Percentiles rank a stretch among this genome's conserved stretches.
Evolutionary conservation across 2,113 vertebrate species (phyloP).

Genomic region (Taxidea taxus): DNA sequence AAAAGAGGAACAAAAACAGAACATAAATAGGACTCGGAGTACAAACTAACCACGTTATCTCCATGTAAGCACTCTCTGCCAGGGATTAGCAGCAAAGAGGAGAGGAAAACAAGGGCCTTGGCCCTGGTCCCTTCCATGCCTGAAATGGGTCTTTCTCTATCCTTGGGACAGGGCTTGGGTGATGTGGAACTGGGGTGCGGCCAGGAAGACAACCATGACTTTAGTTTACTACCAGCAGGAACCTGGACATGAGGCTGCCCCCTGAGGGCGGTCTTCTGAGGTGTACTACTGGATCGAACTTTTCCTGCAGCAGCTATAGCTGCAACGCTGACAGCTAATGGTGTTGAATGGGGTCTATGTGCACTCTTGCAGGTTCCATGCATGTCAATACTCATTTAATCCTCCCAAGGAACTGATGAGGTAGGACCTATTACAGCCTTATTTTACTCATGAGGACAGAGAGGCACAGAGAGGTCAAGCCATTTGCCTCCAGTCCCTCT

Average conservation of each 20-base stretch:
- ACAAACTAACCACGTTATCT: neutral
- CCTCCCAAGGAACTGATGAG: neutral
- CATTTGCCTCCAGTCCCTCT: neutral
- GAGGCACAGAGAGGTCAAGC: neutral
- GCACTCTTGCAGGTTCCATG: neutral
- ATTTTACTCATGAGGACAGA: neutral
- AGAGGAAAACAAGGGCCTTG: neutral
- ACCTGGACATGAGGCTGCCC: neutral
- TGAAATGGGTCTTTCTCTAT: neutral
- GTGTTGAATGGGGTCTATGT: neutral
- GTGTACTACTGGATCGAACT: neutral
- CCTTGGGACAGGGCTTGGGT: neutral
- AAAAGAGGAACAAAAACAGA: slow-evolving; percentile 49
- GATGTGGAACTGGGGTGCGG: neutral
- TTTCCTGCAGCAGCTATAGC: neutral
- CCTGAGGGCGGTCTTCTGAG: neutral
- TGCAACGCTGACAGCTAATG: neutral
- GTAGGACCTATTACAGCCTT: neutral
- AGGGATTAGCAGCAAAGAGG: neutral
- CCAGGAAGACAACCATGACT: neutral
- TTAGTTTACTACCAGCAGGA: neutral
- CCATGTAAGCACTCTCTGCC: neutral
- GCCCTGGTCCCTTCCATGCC: neutral
- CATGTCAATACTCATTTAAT: neutral
- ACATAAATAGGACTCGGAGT: slow-evolving; percentile 16